Conservation (phyloP, 2,888 invertebrate genomes). For the Tenodera sinensis region DNA sequence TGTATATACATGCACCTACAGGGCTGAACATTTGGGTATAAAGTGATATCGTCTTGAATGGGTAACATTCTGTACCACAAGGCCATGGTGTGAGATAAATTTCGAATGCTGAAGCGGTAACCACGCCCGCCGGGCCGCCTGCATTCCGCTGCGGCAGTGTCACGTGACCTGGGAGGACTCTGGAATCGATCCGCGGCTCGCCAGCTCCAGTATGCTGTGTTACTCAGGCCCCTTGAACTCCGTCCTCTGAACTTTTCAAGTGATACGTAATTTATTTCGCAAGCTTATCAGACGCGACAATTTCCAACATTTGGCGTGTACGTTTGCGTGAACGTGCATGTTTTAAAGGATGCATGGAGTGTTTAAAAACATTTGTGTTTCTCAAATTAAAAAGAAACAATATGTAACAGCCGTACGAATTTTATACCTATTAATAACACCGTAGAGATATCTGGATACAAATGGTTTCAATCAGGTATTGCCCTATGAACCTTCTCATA, state of each 20-base stretch:
- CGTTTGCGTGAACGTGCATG: no score
- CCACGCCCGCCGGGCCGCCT: background rate
- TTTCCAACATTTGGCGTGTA: no score
- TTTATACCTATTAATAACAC: no score
- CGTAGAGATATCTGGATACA: no score
- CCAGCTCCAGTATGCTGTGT: background rate
- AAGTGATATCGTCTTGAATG: background rate
- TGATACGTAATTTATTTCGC: background rate
- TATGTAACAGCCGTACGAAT: no score
- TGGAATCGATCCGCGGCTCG: background rate
- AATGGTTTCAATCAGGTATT: no score
- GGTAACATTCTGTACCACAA: background rate
- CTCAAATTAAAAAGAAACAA: no score
- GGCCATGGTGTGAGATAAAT: background rate
- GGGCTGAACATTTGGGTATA: no score
- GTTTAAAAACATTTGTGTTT: no score
- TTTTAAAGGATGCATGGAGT: no score
- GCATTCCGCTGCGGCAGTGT: conserved; percentile 19
- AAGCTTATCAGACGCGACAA: background rate
- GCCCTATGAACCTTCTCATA: no score
- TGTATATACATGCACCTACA: no score
- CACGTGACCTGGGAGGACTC: conserved; percentile 8
- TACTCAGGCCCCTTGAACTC: background rate
- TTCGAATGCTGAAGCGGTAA: background rate
- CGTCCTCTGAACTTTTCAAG: background rate